Conservation (phyloP, 1,140 invertebrate species). For the Drosophila pallidifrons region DNA sequence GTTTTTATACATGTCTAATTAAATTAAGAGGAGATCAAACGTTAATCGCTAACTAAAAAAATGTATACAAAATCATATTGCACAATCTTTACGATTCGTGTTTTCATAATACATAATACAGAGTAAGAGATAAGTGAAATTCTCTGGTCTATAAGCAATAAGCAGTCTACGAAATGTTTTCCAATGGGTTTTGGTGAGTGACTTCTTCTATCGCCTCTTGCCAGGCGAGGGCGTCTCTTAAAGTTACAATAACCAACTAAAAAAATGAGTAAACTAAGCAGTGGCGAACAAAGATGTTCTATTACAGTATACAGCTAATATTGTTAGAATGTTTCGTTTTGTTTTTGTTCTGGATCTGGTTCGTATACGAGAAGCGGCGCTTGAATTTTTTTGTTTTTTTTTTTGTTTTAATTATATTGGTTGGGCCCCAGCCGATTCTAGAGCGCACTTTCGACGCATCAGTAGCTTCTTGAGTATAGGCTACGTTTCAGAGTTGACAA, state of each 20-base stretch:
- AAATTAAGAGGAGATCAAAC: conserved; percentile 81
- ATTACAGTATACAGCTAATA: conserved; percentile 30
- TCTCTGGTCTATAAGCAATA: conserved; percentile 55
- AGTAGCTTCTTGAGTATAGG: conserved; percentile 85
- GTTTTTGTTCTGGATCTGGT: conserved; percentile 23
- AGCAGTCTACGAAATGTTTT: conserved; percentile 76
- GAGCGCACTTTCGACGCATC: conserved; percentile 75
- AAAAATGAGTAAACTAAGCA: conserved; percentile 39
- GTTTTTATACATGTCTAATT: conserved; percentile 48
- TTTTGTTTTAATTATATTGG: conserved; percentile 2
- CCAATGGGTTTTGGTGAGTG: conserved; percentile 73
- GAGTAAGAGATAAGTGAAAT: conserved; percentile 51
- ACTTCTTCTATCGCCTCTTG: conserved; percentile 34
- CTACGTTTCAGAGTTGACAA: conserved; percentile 82
- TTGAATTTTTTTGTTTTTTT: not conserved
- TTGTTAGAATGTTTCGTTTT: conserved; percentile 53
- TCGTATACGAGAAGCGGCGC: conserved; percentile 53
- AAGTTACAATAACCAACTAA: conserved; percentile 35
- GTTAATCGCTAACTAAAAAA: conserved; percentile 59
- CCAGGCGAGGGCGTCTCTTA: conserved; percentile 30
- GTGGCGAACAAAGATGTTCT: conserved; percentile 30
- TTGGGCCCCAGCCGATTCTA: conserved; percentile 49
- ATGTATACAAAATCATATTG: conserved; percentile 74
- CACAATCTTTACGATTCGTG: conserved; percentile 71
- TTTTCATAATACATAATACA: conserved; percentile 44